Evolutionary conservation across 1,140 invertebrate species (phyloP), one percentile per base, ranked within the genome.

Genomic region (Polypedilum pembai): DNA sequence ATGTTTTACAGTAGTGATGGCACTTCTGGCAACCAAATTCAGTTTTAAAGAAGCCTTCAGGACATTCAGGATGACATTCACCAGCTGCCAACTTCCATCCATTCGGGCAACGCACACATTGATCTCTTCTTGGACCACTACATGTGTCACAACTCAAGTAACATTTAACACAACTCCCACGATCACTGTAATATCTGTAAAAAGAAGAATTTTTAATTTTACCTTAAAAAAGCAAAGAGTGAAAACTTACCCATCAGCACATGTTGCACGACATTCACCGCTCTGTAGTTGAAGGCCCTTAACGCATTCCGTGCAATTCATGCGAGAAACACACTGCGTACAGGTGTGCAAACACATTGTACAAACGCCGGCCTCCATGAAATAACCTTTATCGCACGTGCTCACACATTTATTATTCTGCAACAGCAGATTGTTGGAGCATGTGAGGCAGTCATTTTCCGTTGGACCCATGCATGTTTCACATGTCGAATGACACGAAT

Each of bases 111-210:
- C 87, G 88, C 0, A 94, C 91, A 82, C 94, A 95, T 79, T 95
- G 91, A 80, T 92, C 90, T 24, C 90, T 85, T 20, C 90, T 84
- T 0, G 92, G 92, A 0, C 87, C 93, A 79, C 84, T 88, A 81
- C 94, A 96, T 1, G 92, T 92, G 77, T 88, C 88, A 80, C 94
- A 96, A 24, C 90, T 91, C 17, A 92, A 83, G 79, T 94, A 91
- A 81, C 93, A 95, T 77, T 92, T 89, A 66, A 88, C 84, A 79
- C 92, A 95, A 20, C 88, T 86, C 21, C 92, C 91, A 17, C 90
- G 86, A 79, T 94, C 92, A 76, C 91, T 92, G 82, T 92, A 94
- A 81, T 92, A 94, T 33, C 92, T 92, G 74, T 78, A 78, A 33
- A 33, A 63, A 76, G 73, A 21, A 73, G 12, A 74, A 74, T 45